Percentiles rank a stretch among this genome's conserved stretches.
These are phyloP conservation scores for Psittacus erithacus DNA, from an alignment of 2,113 vertebrate species.

Conservation along the genomic window DNA sequence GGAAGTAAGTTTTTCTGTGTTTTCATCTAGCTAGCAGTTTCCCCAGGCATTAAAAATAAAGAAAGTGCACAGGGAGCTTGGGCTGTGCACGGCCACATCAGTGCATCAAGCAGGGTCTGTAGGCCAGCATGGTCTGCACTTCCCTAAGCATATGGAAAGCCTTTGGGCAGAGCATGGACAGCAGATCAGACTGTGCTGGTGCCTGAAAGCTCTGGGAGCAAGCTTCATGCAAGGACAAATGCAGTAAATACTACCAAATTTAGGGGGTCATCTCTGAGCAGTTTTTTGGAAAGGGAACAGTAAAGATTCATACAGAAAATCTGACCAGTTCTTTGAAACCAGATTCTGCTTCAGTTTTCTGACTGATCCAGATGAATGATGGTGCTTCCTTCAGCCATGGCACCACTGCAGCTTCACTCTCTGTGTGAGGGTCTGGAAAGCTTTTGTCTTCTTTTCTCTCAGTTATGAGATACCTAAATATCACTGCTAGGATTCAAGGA, in stretches of 20 bases:
- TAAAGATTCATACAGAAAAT: background rate
- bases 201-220: background rate
- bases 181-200: rapidly evolving
- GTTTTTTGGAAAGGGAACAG: background rate
- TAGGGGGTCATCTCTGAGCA: background rate
- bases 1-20: background rate
- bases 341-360: background rate
- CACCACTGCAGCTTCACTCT: background rate
- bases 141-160: background rate
- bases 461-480: background rate
- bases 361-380: background rate
- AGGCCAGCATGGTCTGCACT: background rate
- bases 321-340: background rate
- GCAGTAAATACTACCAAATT: background rate
- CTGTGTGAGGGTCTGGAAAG: background rate
- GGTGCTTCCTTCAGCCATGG: background rate
- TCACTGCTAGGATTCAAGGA: background rate
- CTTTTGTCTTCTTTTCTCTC: background rate
- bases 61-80: background rate
- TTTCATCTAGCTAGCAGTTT: background rate
- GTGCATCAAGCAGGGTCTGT: background rate
- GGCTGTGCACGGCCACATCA: rapidly evolving
- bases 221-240: background rate
- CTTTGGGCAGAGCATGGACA: background rate
- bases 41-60: background rate